Evolutionary conservation across 2,113 vertebrate genomes (phyloP), one percentile per base, ranked within the genome.

Genomic region (Brachirus orientalis): DNA sequence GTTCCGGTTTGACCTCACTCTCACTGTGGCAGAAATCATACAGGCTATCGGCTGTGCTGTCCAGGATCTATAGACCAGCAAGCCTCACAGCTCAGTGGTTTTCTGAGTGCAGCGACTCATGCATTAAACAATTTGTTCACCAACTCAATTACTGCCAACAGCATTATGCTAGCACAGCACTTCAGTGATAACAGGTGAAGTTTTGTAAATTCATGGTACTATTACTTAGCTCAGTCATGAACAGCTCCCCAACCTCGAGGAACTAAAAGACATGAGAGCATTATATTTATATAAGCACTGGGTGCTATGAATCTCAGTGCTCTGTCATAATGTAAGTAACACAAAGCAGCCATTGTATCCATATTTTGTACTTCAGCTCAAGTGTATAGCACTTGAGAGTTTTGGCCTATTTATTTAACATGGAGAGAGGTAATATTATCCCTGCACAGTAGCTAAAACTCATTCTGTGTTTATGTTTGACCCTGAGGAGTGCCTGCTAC

Each of bases 401-500:
- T 37, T 36, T 44, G 53, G 56, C 56, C 58, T 72, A 76, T 86
- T 83, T 84, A 71, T 86, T 65, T 84, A 61, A 79, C 56, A 19
- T 40, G 63, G 66, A 67, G 72, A 69, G 28, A 63, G 75, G 59
- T 77, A 79, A 82, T 77, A 69, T 78, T 69, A 75, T 53, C 72
- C 70, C 40, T 65, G 58, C 73, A 69, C 66, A 64, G 61, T 59
- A 80, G 86, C 84, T 68, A 80, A 66, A 75, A 12, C 80, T 80
- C 57, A 71, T 80, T 80, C 69, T 62, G 59, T 81, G 77, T 73
- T 88, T 82, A 80, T 10, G 51, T 57, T 67, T 78, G 76, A 84
- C 84, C 73, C 70, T 28, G 70, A 72, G 50, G 63, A 78, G 18
- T 53, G 35, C 33, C 47, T 67, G 72, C 41, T 65, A 63, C 73